phyloP scores from a whole-genome alignment of 2,113 vertebrate species.

The Ceyx margarethae region DNA sequence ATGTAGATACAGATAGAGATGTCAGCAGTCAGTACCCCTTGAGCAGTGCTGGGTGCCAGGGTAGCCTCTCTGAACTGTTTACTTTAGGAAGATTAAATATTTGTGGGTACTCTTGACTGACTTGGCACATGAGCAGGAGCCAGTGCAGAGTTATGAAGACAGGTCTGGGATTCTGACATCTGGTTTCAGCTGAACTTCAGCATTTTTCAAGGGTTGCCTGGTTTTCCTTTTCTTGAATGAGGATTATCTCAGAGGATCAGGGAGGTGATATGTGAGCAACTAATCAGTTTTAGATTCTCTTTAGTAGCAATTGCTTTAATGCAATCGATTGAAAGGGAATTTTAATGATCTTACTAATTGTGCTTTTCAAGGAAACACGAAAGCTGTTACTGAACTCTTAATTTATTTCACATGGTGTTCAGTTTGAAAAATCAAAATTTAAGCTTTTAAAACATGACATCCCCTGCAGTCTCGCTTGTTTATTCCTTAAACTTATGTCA shows the following conservation, averaged over 20 bases:
- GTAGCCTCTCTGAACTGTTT: background rate
- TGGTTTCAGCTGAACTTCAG: background rate
- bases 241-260: background rate
- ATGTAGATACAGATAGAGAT: background rate
- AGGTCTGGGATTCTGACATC: background rate
- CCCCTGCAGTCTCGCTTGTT: background rate
- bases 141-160: rapidly evolving
- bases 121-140: background rate
- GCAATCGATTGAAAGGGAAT: slow-evolving; percentile 28
- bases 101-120: background rate
- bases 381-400: background rate
- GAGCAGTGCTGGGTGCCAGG: background rate
- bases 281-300: background rate
- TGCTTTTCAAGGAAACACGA: background rate
- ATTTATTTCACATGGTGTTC: background rate
- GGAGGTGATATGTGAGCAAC: background rate
- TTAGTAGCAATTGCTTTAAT: background rate
- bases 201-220: background rate
- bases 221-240: background rate
- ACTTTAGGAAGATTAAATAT: background rate
- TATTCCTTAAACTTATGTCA: background rate
- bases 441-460: background rate
- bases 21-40: background rate
- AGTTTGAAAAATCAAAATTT: background rate
- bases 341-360: slow-evolving; percentile 23